Conservation (phyloP, 2,113 vertebrate genomes). For the Hippocampus guttulatus region DNA sequence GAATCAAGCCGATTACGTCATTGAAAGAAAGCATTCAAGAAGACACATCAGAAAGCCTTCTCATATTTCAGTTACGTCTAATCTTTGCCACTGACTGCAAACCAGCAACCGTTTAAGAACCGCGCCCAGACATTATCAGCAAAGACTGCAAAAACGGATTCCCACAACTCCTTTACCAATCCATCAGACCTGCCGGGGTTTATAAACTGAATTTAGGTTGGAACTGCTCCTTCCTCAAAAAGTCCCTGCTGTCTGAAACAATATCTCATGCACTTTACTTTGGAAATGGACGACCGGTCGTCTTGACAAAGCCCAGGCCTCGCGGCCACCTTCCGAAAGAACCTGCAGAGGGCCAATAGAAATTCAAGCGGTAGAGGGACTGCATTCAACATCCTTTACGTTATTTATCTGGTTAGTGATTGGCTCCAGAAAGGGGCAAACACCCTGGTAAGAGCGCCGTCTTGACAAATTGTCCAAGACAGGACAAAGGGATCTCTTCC, state of each 20-base stretch:
- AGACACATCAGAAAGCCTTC: conserved; percentile 21
- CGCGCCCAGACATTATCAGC: conserved; percentile 35
- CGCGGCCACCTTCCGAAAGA: conserved; percentile 40
- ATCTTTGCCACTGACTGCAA: conserved; percentile 14
- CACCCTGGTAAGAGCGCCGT: conserved; percentile 34
- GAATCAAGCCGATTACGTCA: conserved; percentile 32
- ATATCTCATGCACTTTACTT: conserved; percentile 35
- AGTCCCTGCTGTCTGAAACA: conserved; percentile 27
- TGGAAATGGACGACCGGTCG: conserved; percentile 41
- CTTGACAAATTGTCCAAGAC: conserved; percentile 52
- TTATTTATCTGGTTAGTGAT: conserved; percentile 6
- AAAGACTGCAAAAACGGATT: conserved; percentile 27
- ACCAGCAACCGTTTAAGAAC: conserved; percentile 16
- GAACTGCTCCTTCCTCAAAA: conserved; percentile 21
- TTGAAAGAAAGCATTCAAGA: conserved; percentile 12
- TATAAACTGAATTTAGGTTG: conserved; percentile 13
- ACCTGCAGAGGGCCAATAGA: conserved; percentile 22
- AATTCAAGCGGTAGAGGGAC: conserved; percentile 27
- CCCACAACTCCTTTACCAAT: conserved; percentile 21
- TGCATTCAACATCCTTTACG: conserved; percentile 40
- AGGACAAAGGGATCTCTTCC: conserved; percentile 47
- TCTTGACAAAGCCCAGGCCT: conserved; percentile 42
- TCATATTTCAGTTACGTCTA: conserved; percentile 25
- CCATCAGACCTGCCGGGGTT: conserved; percentile 11
- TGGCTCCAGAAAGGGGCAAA: conserved; percentile 50